Conservation (phyloP, 2,113 vertebrate genomes). For the Pyxicephalus adspersus region DNA sequence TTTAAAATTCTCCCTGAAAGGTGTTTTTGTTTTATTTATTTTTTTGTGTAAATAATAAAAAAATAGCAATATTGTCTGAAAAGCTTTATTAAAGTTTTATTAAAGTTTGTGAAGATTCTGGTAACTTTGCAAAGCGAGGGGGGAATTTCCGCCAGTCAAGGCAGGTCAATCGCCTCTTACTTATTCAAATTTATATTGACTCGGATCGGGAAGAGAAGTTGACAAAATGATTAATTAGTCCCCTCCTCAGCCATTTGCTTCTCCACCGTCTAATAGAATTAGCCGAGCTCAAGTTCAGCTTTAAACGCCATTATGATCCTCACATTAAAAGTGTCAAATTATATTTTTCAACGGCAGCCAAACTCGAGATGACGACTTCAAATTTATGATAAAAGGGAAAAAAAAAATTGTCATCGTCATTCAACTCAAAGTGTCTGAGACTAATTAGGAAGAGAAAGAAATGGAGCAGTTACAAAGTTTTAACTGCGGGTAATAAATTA, state of each 20-base stretch:
- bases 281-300: constrained; percentile 74
- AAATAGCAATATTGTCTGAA: constrained; percentile 5
- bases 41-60: constrained; percentile 46
- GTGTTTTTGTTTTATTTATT: constrained; percentile 19
- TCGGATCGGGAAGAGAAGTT: constrained; percentile 71
- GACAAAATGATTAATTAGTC: constrained; percentile 79
- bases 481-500: constrained; percentile 15
- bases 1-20: constrained; percentile 63
- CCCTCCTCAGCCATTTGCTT: constrained; percentile 73
- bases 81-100: constrained; percentile 37
- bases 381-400: constrained; percentile 57
- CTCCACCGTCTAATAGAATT: constrained; percentile 75
- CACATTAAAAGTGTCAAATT: constrained; percentile 70
- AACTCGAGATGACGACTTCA: constrained; percentile 67
- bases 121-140: neutral
- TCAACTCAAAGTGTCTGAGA: constrained; percentile 46
- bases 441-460: constrained; percentile 19
- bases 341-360: constrained; percentile 67
- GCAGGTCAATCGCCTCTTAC: constrained; percentile 69
- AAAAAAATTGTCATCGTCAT: constrained; percentile 29
- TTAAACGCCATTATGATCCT: constrained; percentile 73
- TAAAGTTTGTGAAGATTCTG: constrained; percentile 1
- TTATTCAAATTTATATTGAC: constrained; percentile 78
- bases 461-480: constrained; percentile 2
- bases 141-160: constrained; percentile 60